Evolutionary conservation across 2,888 invertebrate genomes (phyloP), one percentile per base, ranked within the genome.

Genomic region (Tethea ocularis): DNA sequence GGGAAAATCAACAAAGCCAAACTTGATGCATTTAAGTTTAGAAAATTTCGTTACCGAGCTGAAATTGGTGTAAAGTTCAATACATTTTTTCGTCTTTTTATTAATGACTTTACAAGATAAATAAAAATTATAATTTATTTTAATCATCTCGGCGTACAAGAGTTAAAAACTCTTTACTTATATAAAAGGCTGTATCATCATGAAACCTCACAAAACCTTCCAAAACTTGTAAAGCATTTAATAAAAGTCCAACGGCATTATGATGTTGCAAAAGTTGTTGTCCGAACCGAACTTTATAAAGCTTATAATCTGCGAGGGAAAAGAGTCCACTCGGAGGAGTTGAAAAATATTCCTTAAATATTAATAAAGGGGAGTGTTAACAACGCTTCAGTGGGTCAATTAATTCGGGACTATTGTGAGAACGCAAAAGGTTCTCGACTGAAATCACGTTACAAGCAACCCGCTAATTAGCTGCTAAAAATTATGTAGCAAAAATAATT

Each of bases 241-340:
- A 69, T 70, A 69, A 71, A 74, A 72, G 67, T 72, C 69, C 56
- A 58, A 57, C 62, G 63, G 63, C 67, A 58, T 55, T 56, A 54
- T 61, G 67, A 57, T 61, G 67, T 70, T 71, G 66, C 68, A 64
- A 68, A 71, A 77, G 62, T 71, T 67, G 62, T 62, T 66, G 59
- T 59, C 64, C 60, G 62, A 64, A 63, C 57, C 58, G 54, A 56
- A 70, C 67, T 59, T 68, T 66, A 61, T 57, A 54, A 65, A 64
- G 64, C 66, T 61, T 67, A 69, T 61, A 69, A 74, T 69, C 67
- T 63, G 62, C 57, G 54, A 63, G 64, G 62, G 64, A 61, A 64
- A 69, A 54, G 67, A 63, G 38, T 61, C 62, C 61, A 64, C 64
- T 64, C 67, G 33, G 57, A 2, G 59, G 68, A 69, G 62, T 64